phyloP scores from a whole-genome alignment of 2,797 vertebrate genomes.

The Pangasius larnaudii region DNA sequence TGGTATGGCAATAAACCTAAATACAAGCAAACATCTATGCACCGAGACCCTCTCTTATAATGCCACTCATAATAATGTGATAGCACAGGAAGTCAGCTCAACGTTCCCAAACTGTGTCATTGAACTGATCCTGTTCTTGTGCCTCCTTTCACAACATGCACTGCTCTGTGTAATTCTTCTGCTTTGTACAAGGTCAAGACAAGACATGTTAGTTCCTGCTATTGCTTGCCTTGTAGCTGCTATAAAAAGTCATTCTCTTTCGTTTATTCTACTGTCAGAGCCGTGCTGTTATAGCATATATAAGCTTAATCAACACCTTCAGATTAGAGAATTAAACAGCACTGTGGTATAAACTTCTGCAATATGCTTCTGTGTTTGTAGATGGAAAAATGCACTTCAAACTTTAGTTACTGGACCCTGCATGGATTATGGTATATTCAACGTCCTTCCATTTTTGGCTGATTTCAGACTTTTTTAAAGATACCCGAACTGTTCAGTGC shows the following conservation, averaged over 20 bases:
- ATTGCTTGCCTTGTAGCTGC: not conserved
- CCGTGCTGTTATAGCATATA: not conserved
- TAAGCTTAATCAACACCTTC: not conserved
- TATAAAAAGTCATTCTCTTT: not conserved
- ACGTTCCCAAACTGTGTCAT: not conserved
- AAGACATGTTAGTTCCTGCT: not conserved
- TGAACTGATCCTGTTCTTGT: not conserved
- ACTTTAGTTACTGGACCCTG: slow-evolving; percentile 76
- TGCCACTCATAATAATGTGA: not conserved
- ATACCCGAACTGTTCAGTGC: not conserved
- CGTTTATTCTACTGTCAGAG: not conserved
- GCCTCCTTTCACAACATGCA: no score
- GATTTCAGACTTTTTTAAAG: not conserved
- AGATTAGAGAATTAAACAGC: not conserved
- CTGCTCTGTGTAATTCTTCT: not conserved
- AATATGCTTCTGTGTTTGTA: slow-evolving; percentile 50
- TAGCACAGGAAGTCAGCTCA: not conserved
- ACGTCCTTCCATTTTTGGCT: not conserved
- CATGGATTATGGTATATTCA: slow-evolving; percentile 79
- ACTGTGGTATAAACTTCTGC: not conserved
- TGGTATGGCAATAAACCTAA: no score
- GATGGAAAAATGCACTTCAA: slow-evolving; percentile 72
- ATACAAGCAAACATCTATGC: not conserved
- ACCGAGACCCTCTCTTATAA: not conserved
- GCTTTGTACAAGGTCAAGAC: not conserved